Base-by-base conservation (phyloP, 2,888 invertebrate genomes). In the Phorcus lineatus region DNA sequence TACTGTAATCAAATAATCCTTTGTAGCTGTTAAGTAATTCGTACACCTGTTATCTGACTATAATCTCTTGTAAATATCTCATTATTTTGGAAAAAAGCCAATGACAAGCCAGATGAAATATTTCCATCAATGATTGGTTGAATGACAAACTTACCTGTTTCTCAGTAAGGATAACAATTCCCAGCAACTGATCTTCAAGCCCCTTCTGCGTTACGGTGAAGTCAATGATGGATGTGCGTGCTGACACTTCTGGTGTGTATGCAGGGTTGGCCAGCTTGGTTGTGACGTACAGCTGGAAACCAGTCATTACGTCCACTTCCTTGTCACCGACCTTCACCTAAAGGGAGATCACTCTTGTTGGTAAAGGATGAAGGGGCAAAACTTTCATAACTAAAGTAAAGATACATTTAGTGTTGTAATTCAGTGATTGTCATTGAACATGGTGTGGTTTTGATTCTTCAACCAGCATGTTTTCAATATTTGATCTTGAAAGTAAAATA, bases 201-300 rank as follows among this genome's bases (percentile, higher is more conserved):
- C 99, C 98, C 91, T 97, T 95, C 96, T 98, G 98, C 2, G 99
- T 99, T 0, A 99, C 99, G 0, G 99, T 99, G 91, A 99, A 99
- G 92, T 99, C 98, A 88, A 99, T 98, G 79, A 99, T 98, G 0
- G 98, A 97, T 0, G 98, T 98, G 92, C 98, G 98, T 0, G 99
- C 98, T 90, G 97, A 97, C 85, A 99, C 96, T 94, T 99, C 99
- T 0, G 99, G 99, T 17, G 98, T 98, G 93, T 98, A 99, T 0
- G 98, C 96, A 0, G 99, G 99, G 94, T 99, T 99, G 0, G 98
- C 97, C 79, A 99, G 93, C 93, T 99, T 99, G 0, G 99, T 99
- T 0, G 99, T 99, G 76, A 99, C 97, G 91, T 98, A 99, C 3
- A 99, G 94, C 96, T 96, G 96, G 91, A 99, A 99, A 0, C 97